Evolutionary conservation across 2,888 invertebrate genomes (phyloP).

Genomic region (Auanema sp.): DNA sequence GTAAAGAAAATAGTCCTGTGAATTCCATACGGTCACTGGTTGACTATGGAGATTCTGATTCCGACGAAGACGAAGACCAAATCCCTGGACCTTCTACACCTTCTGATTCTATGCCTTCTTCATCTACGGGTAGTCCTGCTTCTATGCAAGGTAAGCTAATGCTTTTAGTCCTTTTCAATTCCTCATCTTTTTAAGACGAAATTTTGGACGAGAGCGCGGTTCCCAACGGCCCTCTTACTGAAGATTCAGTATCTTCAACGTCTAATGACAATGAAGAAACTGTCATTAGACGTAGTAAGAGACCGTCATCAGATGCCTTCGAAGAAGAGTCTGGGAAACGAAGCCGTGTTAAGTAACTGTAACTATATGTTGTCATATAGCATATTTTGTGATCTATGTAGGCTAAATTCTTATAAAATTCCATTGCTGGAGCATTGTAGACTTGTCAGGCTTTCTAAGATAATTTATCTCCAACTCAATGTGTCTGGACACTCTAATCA

Average conservation of each 20-base stretch:
- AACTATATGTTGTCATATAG: too few relatives aligned
- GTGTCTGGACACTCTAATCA: too few relatives aligned
- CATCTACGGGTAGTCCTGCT: constrained; percentile 44
- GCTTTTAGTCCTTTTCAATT: not conserved
- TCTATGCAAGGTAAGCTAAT: constrained; percentile 19
- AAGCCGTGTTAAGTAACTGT: not conserved
- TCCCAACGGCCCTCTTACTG: constrained; percentile 5
- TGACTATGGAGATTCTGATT: constrained; percentile 47
- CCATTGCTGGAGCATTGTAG: too few relatives aligned
- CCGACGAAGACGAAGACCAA: constrained; percentile 38
- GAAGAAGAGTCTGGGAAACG: constrained; percentile 2
- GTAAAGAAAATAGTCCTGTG: constrained; percentile 25
- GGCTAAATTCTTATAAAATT: too few relatives aligned
- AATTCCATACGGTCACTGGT: constrained; percentile 36
- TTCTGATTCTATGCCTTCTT: constrained; percentile 38
- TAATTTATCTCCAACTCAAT: too few relatives aligned
- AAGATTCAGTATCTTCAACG: constrained; percentile 20
- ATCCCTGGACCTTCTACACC: constrained; percentile 10
- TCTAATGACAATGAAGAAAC: constrained; percentile 16
- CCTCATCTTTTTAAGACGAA: not conserved
- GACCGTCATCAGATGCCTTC: constrained; percentile 5
- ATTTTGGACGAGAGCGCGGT: not conserved
- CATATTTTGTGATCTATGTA: too few relatives aligned
- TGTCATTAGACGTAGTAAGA: not conserved
- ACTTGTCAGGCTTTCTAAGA: too few relatives aligned